Evolutionary conservation across 2,888 invertebrate species (phyloP), one percentile per base, ranked within the genome.

Genomic region (Nowickia ferox): DNA sequence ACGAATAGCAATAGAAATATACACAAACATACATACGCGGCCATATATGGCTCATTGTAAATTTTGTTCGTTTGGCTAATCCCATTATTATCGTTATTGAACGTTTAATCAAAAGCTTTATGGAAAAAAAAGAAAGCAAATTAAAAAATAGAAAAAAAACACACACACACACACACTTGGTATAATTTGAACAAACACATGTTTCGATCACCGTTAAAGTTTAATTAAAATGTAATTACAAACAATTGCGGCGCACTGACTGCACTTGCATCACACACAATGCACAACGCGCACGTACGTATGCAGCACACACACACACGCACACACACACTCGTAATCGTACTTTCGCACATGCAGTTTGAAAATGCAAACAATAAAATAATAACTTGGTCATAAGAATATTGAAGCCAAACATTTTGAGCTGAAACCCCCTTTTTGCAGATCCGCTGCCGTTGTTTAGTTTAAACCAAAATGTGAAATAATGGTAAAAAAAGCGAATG

Each of bases 221-320:
- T 85, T 85, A 85, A 85, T 85, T 85, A 85, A 85, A 85, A 82
- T 78, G 85, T 75, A 82, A 82, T 85, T 82, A 78, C 85, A 78
- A 85, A 74, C 82, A 85, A 85, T 82, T 82, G 82, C 82, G 65
- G n/a, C 42, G 69, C 51, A 79, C 61, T 63, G 66, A 79, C 61
- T 63, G 66, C 75, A 84, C 61, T 84, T 68, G 71, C 57, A 74
- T 55, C 44, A 48, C 15, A 59, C 19, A 53, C 13, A 51, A 13
- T 11, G 9, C 65, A 38, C 46, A 44, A 30, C 30, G 5, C 30
- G 30, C 30, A 30, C 30, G 30, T 30, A 30, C 30, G 30, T 30
- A 6, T 30, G 30, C 30, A 9, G 11, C 22, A 17, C 3, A 10
- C 42, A 42, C 3, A 61, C 61, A 61, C 61, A 13, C 61, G 17